Percentiles rank a stretch among this genome's conserved stretches.
Evolutionary conservation across 1,140 invertebrate species (phyloP).

Genomic region (Lepidurus packardi): DNA sequence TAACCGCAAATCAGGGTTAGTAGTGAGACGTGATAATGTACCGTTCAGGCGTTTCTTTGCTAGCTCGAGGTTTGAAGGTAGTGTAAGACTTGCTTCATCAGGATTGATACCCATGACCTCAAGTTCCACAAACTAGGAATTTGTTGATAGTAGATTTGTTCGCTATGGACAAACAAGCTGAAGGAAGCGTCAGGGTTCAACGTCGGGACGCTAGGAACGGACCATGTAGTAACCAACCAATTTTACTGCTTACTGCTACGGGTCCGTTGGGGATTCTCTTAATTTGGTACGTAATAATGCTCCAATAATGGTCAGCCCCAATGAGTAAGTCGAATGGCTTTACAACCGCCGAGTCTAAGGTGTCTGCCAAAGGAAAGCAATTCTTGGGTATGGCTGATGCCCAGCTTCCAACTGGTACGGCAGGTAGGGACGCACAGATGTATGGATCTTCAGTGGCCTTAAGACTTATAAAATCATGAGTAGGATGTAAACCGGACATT

Average conservation of each 20-base stretch:
- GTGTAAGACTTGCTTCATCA: not conserved
- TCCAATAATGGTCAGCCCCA: conserved; percentile 2
- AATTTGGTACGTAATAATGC: not conserved
- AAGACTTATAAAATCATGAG: not conserved
- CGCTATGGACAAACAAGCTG: not conserved
- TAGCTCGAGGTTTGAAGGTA: conserved; percentile 22
- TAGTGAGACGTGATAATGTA: conserved; percentile 21
- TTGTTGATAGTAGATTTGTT: not conserved
- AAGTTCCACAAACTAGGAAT: not conserved
- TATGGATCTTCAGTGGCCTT: not conserved
- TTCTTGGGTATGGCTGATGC: not conserved
- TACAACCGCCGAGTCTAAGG: too few relatives aligned
- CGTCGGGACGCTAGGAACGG: not conserved
- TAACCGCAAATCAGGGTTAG: not conserved
- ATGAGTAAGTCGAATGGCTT: not conserved
- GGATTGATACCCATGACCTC: not conserved
- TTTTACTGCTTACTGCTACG: not conserved
- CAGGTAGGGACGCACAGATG: conserved; percentile 10
- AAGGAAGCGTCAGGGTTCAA: not conserved
- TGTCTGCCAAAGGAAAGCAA: not conserved
- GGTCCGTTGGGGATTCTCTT: not conserved
- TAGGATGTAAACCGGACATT: not conserved
- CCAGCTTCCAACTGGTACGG: not conserved
- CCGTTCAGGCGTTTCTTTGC: conserved; percentile 29
- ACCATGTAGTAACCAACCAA: conserved; percentile 23